A percentile compares a stretch with the other conserved stretches of the same genome.
Conservation (phyloP, 2,797 vertebrate species). For the Carcharodon carcharias region DNA sequence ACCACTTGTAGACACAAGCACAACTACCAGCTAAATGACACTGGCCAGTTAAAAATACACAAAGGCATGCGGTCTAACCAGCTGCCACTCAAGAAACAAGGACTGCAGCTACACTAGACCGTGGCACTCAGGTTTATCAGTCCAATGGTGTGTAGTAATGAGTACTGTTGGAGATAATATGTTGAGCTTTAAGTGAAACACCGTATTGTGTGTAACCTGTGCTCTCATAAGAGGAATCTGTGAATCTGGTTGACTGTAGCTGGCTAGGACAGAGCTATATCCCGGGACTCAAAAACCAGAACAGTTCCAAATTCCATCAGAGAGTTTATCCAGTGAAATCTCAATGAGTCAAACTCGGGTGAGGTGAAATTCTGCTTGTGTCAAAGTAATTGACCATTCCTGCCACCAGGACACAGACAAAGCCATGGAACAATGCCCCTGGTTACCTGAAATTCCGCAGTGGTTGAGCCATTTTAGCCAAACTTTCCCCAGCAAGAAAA, state of each 20-base stretch:
- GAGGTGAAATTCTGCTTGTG: too few species aligned
- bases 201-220: background rate
- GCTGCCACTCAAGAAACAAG: background rate
- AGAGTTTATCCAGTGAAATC: background rate
- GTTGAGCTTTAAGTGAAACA: background rate
- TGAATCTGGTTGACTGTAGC: background rate
- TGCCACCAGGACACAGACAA: too few species aligned
- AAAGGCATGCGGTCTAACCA: background rate
- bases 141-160: background rate
- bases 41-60: constrained; percentile 10
- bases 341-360: too few species aligned
- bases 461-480: too few species aligned
- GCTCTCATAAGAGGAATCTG: background rate
- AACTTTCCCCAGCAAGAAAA: too few species aligned
- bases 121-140: background rate
- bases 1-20: background rate
- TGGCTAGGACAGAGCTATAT: background rate
- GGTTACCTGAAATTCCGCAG: too few species aligned
- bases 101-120: background rate
- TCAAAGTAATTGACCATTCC: too few species aligned
- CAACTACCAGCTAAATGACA: background rate
- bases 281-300: background rate
- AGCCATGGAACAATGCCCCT: too few species aligned
- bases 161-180: background rate
- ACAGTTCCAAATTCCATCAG: background rate